Evolutionary conservation across 2,797 vertebrate genomes (phyloP).

Genomic region (Danionella dracula): DNA sequence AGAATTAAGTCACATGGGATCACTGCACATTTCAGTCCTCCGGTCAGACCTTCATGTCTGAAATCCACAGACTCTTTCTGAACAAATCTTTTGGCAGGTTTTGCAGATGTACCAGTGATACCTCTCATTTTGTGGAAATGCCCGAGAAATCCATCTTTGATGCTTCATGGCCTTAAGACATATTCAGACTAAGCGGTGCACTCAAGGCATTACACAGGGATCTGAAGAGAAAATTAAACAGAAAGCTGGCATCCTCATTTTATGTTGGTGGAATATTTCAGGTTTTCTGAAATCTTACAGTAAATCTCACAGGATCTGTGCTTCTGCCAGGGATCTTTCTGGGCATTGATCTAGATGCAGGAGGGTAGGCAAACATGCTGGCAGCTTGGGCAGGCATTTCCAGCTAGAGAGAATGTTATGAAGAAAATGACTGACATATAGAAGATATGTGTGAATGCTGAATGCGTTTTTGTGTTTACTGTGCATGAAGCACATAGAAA

Average conservation of each 20-base stretch:
- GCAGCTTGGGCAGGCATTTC: too few species aligned
- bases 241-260: neutral
- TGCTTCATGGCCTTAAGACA: neutral
- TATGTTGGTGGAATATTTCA: slow-evolving; percentile 30
- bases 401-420: too few species aligned
- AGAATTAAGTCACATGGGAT: neutral
- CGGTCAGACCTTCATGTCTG: neutral
- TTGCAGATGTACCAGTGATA: neutral
- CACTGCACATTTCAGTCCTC: neutral
- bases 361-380: neutral
- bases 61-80: neutral
- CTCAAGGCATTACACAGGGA: slow-evolving; percentile 18
- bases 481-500: neutral
- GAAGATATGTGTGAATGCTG: neutral
- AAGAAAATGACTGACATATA: neutral
- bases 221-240: slow-evolving; percentile 39
- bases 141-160: neutral
- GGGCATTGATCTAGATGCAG: slow-evolving; percentile 2
- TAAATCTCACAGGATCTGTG: slow-evolving; percentile 1
- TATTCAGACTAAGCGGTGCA: slow-evolving; percentile 9
- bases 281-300: slow-evolving; percentile 1
- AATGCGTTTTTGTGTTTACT: too few species aligned
- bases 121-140: neutral
- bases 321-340: too few species aligned
- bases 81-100: neutral